Percentiles rank a stretch among this genome's conserved stretches.
phyloP scores from a whole-genome alignment of 1,140 invertebrate genomes.

The Caenorhabditis tropicalis region DNA sequence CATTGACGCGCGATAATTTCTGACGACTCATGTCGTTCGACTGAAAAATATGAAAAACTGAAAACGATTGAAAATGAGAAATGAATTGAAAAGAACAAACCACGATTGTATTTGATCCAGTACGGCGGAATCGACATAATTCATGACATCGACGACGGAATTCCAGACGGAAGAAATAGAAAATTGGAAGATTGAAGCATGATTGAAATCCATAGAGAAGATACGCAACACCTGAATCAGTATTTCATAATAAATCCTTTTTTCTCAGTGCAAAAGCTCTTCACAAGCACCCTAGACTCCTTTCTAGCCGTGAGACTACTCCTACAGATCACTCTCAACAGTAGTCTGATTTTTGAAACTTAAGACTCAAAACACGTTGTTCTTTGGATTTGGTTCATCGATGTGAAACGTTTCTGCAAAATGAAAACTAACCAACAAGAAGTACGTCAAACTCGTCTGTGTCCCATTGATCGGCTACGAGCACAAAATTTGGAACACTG shows the following conservation, averaged over 20 bases:
- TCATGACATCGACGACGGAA: conserved; percentile 36
- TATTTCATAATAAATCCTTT: too few species aligned
- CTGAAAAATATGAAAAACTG: conserved; percentile 37
- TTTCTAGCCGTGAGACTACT: too few species aligned
- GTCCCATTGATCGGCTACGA: conserved; percentile 11
- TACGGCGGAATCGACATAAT: not conserved
- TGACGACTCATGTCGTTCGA: conserved; percentile 38
- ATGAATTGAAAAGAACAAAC: not conserved
- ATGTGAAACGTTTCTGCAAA: not conserved
- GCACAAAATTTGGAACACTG: conserved; percentile 11
- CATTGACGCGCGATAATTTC: conserved; percentile 16
- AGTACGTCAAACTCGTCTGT: conserved; percentile 22
- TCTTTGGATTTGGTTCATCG: not conserved
- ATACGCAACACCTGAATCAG: conserved; percentile 42
- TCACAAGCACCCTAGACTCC: too few species aligned
- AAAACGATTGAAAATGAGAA: not conserved
- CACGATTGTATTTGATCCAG: conserved; percentile 2
- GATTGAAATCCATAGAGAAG: conserved; percentile 40
- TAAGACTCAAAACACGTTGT: not conserved
- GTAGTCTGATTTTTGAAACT: conserved; percentile 12
- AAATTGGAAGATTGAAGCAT: conserved; percentile 40
- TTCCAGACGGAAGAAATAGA: conserved; percentile 36
- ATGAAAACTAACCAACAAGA: conserved; percentile 14
- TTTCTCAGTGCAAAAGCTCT: too few species aligned
- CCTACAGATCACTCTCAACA: too few species aligned